Base-by-base conservation (phyloP, 2,797 vertebrate genomes). In the Acrocephalus scirpaceus region DNA sequence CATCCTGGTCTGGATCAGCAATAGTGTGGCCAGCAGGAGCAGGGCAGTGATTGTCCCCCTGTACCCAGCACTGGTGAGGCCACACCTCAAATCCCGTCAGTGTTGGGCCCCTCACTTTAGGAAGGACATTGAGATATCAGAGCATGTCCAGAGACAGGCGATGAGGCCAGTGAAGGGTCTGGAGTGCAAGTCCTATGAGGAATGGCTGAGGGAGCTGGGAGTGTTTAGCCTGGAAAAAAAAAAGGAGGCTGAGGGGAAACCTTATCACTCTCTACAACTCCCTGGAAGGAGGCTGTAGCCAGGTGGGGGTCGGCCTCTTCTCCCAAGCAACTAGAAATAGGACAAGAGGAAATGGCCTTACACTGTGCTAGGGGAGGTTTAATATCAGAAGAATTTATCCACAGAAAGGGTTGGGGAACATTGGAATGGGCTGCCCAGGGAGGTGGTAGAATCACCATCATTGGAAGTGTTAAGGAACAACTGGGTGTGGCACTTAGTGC, bases 161-260 rank as follows among this genome's bases (percentile, higher is more conserved):
- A 0, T 20, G 10, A 13, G 11, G 22, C 34, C 36, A 16, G 13
- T 62, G 32, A n/a, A 56, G 34, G 40, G 15, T 36, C 13, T 75
- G 48, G 48, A 81, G 16, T 0, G 1, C 57, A 69, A 50, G 48
- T 75, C 22, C 27, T 44, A 1, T 0, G 1, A 42, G 36, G 13
- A 34, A 22, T 0, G 0, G 19, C 19, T 75, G 44, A 44, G 16
- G 45, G 32, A 62, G 34, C 40, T 56, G 56, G 21, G 6, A 3
- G 2, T 34, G 9, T 56, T 70, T 34, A 70, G 6, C 36, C 27
- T 69, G 36, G n/a, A 21, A 16, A 42, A 42, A 22, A 47, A 48
- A 75, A 42, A 42, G 15, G 7, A 69, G 19, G 7, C 27, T 21
- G 6, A 48, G 10, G 9, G 8, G 32, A 44, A 22, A 30, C 6